These are phyloP conservation scores for Pyxicephalus adspersus DNA, from an alignment of 2,113 vertebrate species.

Conservation along the genomic window DNA sequence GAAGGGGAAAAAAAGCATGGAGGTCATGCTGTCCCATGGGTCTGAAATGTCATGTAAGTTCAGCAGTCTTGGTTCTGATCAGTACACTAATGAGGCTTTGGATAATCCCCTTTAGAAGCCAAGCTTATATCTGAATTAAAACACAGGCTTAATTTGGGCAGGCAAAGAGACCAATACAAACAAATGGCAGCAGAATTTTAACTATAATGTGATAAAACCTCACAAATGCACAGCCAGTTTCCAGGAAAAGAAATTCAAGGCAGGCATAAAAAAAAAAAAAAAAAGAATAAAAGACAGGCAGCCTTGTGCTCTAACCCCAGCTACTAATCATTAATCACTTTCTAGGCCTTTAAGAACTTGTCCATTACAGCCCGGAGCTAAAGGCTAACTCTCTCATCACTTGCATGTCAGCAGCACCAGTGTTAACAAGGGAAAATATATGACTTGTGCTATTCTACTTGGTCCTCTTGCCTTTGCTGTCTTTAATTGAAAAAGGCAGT, in stretches of 20 bases:
- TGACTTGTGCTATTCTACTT: slow-evolving; percentile 63
- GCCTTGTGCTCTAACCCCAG: slow-evolving; percentile 58
- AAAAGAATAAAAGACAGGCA: slow-evolving; percentile 57
- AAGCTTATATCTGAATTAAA: slow-evolving; percentile 56
- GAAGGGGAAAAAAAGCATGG: slow-evolving; percentile 16
- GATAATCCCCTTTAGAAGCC: slow-evolving; percentile 55
- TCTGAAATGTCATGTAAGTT: slow-evolving; percentile 23
- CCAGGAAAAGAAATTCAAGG: slow-evolving; percentile 61
- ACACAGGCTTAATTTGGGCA: slow-evolving; percentile 38
- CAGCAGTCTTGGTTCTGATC: slow-evolving; percentile 55
- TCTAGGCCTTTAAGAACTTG: slow-evolving; percentile 65
- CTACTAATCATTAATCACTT: slow-evolving; percentile 68
- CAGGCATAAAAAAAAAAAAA: slow-evolving; percentile 25
- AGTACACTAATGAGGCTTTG: slow-evolving; percentile 47
- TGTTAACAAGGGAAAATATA: slow-evolving; percentile 76
- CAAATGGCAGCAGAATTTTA: slow-evolving; percentile 57
- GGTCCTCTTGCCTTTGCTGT: slow-evolving; percentile 65
- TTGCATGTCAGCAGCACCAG: slow-evolving; percentile 61
- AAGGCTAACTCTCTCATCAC: slow-evolving; percentile 64
- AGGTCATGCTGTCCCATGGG: slow-evolving; percentile 2
- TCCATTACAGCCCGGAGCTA: slow-evolving; percentile 67
- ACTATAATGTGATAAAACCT: slow-evolving; percentile 62
- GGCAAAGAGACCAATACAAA: slow-evolving; percentile 58
- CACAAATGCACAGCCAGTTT: slow-evolving; percentile 58
- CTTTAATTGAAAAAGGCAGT: slow-evolving; percentile 75